Percentiles rank a stretch among this genome's conserved stretches.
Conservation (phyloP, 2,113 vertebrate species). For the Antechinus stuartii region DNA sequence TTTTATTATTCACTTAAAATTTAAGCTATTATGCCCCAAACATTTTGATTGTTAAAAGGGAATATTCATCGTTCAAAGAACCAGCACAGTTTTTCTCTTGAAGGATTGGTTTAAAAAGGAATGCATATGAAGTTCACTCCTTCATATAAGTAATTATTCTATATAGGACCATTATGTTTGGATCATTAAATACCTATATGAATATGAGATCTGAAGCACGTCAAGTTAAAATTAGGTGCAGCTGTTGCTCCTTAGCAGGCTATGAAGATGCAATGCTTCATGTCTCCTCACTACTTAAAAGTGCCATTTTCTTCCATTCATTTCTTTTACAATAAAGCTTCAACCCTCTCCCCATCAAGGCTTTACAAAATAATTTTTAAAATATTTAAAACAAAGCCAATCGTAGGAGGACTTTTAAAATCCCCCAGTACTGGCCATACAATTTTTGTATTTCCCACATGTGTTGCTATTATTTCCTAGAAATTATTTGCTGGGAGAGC, state of each 20-base stretch:
- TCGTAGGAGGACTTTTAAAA: constrained; percentile 44
- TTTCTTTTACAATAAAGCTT: constrained; percentile 82
- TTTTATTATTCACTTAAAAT: constrained; percentile 66
- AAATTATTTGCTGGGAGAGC: constrained; percentile 21
- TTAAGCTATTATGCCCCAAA: constrained; percentile 71
- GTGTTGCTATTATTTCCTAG: constrained; percentile 60
- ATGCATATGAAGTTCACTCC: constrained; percentile 81
- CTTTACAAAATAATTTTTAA: constrained; percentile 74
- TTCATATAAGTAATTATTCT: constrained; percentile 87
- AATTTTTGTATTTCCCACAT: constrained; percentile 57
- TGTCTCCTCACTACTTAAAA: constrained; percentile 77
- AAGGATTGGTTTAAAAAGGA: constrained; percentile 82
- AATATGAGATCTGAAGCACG: constrained; percentile 83
- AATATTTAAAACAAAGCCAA: constrained; percentile 70
- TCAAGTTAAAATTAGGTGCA: constrained; percentile 84
- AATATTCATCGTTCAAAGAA: constrained; percentile 79
- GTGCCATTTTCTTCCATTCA: constrained; percentile 77
- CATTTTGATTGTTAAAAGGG: constrained; percentile 77
- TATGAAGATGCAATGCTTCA: constrained; percentile 81
- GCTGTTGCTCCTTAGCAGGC: constrained; percentile 82
- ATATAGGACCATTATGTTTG: constrained; percentile 87
- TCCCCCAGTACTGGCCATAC: constrained; percentile 63
- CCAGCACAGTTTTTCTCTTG: constrained; percentile 79
- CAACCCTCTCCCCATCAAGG: constrained; percentile 52
- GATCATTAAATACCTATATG: constrained; percentile 86